These are phyloP conservation scores for Perca flavescens DNA, from an alignment of 2,113 vertebrate genomes.

Conservation along the genomic window DNA sequence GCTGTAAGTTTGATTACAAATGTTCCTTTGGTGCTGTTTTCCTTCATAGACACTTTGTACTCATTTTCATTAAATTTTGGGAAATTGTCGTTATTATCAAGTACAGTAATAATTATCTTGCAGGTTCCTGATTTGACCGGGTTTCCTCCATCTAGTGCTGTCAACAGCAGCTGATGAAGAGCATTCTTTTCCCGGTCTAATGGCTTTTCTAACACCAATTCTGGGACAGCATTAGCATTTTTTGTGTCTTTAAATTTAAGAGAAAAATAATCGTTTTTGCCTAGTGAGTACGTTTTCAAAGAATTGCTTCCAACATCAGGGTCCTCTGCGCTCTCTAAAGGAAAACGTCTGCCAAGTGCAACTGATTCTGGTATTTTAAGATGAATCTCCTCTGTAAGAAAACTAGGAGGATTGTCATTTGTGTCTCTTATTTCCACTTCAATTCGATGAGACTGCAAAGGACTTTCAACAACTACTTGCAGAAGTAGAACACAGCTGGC, in stretches of 20 bases:
- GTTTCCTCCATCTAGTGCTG: conserved; percentile 77
- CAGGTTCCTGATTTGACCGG: conserved; percentile 69
- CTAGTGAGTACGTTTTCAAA: conserved; percentile 70
- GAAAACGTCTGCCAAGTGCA: conserved; percentile 66
- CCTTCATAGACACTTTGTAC: conserved; percentile 86
- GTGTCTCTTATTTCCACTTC: conserved; percentile 87
- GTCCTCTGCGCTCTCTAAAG: conserved; percentile 72
- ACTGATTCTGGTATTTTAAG: conserved; percentile 75
- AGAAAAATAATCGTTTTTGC: conserved; percentile 74
- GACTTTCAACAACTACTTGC: conserved; percentile 84
- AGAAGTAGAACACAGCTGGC: conserved; percentile 84
- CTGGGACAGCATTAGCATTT: conserved; percentile 67
- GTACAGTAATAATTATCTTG: conserved; percentile 60
- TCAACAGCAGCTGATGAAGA: conserved; percentile 81
- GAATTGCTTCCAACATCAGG: conserved; percentile 77
- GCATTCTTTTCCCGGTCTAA: conserved; percentile 79
- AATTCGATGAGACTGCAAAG: conserved; percentile 82
- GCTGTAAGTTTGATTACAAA: conserved; percentile 83
- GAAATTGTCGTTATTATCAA: conserved; percentile 90
- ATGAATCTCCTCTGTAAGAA: conserved; percentile 30
- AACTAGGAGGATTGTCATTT: conserved; percentile 86
- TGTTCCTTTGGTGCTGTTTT: conserved; percentile 81
- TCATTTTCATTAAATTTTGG: conserved; percentile 84
- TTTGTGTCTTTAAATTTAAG: conserved; percentile 72
- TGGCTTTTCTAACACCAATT: conserved; percentile 76